Percentiles rank a stretch among this genome's conserved stretches.
Evolutionary conservation across 2,113 vertebrate genomes (phyloP).

Genomic region (Accipiter virgatus): DNA sequence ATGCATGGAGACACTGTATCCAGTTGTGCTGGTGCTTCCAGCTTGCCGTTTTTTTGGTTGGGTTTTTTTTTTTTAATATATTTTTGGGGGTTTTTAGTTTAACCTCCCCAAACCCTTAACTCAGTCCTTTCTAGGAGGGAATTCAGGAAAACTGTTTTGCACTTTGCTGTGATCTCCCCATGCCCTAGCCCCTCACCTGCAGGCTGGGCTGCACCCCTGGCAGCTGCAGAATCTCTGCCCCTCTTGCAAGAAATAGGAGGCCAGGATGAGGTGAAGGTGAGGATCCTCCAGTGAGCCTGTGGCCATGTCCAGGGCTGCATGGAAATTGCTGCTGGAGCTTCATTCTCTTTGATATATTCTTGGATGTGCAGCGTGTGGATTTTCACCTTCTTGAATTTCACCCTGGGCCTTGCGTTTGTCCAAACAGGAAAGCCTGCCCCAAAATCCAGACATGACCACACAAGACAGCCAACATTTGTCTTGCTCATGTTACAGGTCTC

Average conservation of each 20-base stretch:
- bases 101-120: not conserved
- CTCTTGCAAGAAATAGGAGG: not conserved
- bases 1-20: accelerated
- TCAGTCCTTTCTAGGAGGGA: not conserved
- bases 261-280: not conserved
- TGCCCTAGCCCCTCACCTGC: not conserved
- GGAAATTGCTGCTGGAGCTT: not conserved
- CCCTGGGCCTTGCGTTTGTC: not conserved
- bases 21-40: not conserved
- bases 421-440: not conserved
- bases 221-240: not conserved
- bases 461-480: not conserved
- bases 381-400: not conserved
- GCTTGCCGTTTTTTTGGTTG: not conserved
- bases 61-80: not conserved
- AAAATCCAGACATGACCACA: not conserved
- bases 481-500: not conserved
- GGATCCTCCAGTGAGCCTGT: not conserved
- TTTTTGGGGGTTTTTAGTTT: not conserved
- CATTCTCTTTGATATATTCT: not conserved
- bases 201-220: not conserved
- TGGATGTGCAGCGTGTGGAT: not conserved
- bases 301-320: not conserved
- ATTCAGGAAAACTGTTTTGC: not conserved
- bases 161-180: not conserved